Evolutionary conservation across 1,140 invertebrate genomes (phyloP).

Genomic region (Nebria ingens): DNA sequence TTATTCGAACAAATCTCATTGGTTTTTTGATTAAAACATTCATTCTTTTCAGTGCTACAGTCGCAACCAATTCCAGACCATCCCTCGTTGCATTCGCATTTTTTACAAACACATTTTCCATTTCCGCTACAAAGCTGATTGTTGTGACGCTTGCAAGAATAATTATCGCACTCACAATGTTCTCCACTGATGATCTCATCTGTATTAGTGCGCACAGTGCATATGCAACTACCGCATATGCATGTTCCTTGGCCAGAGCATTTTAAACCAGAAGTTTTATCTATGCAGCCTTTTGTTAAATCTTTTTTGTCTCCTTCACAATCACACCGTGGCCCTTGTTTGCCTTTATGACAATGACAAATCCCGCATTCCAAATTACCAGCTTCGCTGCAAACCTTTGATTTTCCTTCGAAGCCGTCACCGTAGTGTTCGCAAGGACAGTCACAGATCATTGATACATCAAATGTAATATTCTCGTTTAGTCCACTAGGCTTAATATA

Average conservation of each 20-base stretch:
- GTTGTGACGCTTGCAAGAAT: slow-evolving; percentile 63
- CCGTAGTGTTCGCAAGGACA: slow-evolving; percentile 45
- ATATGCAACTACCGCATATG: slow-evolving; percentile 41
- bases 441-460: slow-evolving; percentile 78
- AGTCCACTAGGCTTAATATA: slow-evolving; percentile 85
- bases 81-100: slow-evolving; percentile 59
- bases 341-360: not conserved
- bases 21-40: slow-evolving; percentile 43
- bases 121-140: slow-evolving; percentile 39
- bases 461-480: slow-evolving; percentile 69
- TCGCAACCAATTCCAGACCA: slow-evolving; percentile 75
- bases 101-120: slow-evolving; percentile 66
- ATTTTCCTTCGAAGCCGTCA: not conserved
- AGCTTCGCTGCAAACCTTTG: not conserved
- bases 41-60: slow-evolving; percentile 57
- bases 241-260: not conserved
- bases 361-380: not conserved
- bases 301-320: not conserved
- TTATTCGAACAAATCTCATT: no score
- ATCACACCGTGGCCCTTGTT: slow-evolving; percentile 32
- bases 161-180: slow-evolving; percentile 89
- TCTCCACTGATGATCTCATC: slow-evolving; percentile 38
- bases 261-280: not conserved
- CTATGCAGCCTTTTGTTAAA: not conserved
- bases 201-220: slow-evolving; percentile 38